Evolutionary conservation across 2,888 invertebrate genomes (phyloP).

Genomic region (Nomada flava): DNA sequence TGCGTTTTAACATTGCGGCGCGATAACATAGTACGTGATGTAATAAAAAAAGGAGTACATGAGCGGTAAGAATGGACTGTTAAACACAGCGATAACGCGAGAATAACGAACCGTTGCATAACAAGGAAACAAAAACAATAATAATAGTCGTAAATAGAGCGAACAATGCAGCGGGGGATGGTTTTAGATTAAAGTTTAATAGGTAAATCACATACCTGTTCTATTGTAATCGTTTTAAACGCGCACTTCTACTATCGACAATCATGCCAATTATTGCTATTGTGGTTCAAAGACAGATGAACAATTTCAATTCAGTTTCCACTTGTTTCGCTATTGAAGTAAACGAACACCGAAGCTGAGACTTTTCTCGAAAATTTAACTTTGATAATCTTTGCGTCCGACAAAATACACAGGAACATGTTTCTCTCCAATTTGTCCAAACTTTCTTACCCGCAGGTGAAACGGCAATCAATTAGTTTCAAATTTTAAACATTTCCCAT

Average conservation of each 20-base stretch:
- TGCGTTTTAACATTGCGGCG: no score
- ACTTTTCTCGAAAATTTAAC: no score
- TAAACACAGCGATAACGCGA: slow-evolving; percentile 6
- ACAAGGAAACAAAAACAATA: slow-evolving; percentile 21
- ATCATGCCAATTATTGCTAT: neutral
- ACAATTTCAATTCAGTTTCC: neutral
- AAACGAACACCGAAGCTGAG: neutral
- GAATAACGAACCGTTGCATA: slow-evolving; percentile 18
- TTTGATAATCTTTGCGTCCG: no score
- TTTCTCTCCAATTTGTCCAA: no score
- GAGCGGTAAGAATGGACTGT: neutral
- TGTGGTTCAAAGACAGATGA: neutral
- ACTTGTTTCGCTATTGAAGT: neutral
- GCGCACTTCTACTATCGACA: neutral
- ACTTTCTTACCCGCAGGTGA: no score
- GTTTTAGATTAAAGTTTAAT: slow-evolving; percentile 3
- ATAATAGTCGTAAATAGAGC: neutral
- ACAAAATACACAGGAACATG: no score
- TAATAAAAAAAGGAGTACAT: no score
- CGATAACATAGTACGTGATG: no score
- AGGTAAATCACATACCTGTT: neutral
- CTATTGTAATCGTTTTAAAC: neutral
- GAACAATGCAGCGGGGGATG: slow-evolving; percentile 5
- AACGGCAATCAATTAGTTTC: no score
- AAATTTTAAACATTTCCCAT: no score